These are phyloP conservation scores for Ips typographus DNA, from an alignment of 1,140 invertebrate genomes.

Conservation along the genomic window DNA sequence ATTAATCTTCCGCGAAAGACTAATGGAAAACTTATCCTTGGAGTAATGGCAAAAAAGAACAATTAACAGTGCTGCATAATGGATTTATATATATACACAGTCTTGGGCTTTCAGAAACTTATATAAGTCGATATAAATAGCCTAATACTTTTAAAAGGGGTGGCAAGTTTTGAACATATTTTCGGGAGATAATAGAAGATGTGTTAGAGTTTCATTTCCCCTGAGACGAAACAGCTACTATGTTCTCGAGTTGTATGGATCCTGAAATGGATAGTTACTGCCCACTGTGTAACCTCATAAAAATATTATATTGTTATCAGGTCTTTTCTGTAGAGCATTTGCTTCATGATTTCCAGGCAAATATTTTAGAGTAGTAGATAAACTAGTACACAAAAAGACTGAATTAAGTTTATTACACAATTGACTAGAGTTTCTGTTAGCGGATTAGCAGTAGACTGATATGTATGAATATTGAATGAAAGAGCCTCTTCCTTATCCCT, in stretches of 20 bases:
- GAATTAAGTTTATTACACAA: too few relatives aligned
- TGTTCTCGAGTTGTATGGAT: constrained; percentile 42
- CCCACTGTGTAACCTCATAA: constrained; percentile 44
- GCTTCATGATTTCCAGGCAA: too few relatives aligned
- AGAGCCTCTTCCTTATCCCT: too few relatives aligned
- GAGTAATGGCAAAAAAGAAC: constrained; percentile 14
- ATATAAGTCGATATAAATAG: constrained; percentile 30
- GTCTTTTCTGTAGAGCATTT: constrained; percentile 16
- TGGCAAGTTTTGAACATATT: constrained; percentile 45
- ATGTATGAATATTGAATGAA: too few relatives aligned
- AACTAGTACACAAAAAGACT: too few relatives aligned
- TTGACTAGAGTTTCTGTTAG: too few relatives aligned
- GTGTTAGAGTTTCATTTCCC: constrained; percentile 47
- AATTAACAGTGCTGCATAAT: constrained; percentile 2
- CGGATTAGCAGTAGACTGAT: too few relatives aligned
- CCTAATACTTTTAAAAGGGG: constrained; percentile 34
- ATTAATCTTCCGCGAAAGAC: constrained; percentile 18
- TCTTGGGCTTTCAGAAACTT: constrained; percentile 1
- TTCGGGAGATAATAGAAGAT: constrained; percentile 45
- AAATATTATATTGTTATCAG: constrained; percentile 47
- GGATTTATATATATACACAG: background rate
- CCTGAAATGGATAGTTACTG: constrained; percentile 48
- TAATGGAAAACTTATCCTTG: constrained; percentile 12
- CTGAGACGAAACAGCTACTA: constrained; percentile 44
- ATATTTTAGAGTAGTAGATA: too few relatives aligned